These are phyloP conservation scores for Lethocerus indicus DNA, from an alignment of 1,140 invertebrate species.

Conservation along the genomic window DNA sequence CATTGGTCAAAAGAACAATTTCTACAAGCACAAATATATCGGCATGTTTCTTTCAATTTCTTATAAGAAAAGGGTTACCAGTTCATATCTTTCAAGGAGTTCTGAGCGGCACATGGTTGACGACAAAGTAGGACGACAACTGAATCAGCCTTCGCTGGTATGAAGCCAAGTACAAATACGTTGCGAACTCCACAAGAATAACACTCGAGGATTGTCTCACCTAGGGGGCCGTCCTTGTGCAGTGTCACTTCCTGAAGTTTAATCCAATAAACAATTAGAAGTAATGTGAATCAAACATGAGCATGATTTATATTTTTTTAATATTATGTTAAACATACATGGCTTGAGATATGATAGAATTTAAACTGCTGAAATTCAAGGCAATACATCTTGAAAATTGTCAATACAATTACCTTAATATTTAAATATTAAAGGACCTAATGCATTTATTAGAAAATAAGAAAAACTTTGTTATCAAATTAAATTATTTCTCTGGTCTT, in stretches of 20 bases:
- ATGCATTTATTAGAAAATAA: too few relatives aligned
- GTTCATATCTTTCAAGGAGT: constrained; percentile 94
- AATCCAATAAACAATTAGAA: not conserved
- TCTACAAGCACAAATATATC: not conserved
- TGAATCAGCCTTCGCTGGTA: constrained; percentile 97
- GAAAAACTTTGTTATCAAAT: too few relatives aligned
- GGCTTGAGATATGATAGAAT: too few relatives aligned
- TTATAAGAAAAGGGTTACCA: constrained; percentile 39
- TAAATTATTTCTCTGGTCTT: too few relatives aligned
- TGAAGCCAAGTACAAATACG: constrained; percentile 96
- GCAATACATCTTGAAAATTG: too few relatives aligned
- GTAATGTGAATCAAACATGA: too few relatives aligned
- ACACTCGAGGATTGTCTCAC: constrained; percentile 95
- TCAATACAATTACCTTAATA: too few relatives aligned
- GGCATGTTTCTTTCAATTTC: not conserved
- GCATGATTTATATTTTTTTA: too few relatives aligned
- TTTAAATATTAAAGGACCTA: too few relatives aligned
- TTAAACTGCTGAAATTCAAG: too few relatives aligned
- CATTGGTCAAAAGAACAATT: not conserved
- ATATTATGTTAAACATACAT: too few relatives aligned
- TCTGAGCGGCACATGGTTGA: constrained; percentile 94
- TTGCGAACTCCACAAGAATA: constrained; percentile 96
- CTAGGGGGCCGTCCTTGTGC: constrained; percentile 91
- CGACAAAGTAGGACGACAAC: constrained; percentile 96
- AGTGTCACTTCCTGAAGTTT: constrained; percentile 70